Evolutionary conservation across 2,888 invertebrate species (phyloP).

Genomic region (Hemistola chrysoprasaria): DNA sequence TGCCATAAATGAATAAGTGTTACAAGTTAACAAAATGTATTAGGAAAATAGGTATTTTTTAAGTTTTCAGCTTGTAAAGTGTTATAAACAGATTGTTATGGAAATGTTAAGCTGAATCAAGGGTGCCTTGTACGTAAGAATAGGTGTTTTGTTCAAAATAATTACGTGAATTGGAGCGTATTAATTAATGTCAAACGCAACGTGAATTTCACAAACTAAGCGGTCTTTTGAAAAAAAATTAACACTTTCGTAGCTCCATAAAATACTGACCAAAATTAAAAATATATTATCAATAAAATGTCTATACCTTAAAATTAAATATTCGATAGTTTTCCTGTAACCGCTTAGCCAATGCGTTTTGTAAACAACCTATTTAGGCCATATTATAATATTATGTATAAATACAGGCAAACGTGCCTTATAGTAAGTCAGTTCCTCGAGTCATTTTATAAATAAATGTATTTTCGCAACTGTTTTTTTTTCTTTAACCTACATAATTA

Average conservation of each 20-base stretch:
- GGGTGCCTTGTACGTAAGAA: slow-evolving; percentile 54
- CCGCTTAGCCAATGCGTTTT: slow-evolving; percentile 9
- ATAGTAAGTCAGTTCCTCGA: slow-evolving; percentile 61
- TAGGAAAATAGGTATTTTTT: not conserved
- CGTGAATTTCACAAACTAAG: too few relatives aligned
- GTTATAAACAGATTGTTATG: not conserved
- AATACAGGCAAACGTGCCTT: slow-evolving; percentile 58
- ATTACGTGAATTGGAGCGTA: too few relatives aligned
- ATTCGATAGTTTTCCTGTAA: not conserved
- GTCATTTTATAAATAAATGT: slow-evolving; percentile 65
- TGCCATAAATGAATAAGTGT: slow-evolving; percentile 40
- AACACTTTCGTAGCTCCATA: too few relatives aligned
- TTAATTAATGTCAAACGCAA: too few relatives aligned
- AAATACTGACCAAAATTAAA: too few relatives aligned
- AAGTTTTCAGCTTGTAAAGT: slow-evolving; percentile 6
- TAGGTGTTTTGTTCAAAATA: slow-evolving; percentile 26
- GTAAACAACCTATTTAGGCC: slow-evolving; percentile 33
- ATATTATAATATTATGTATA: slow-evolving; percentile 30
- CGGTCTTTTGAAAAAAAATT: too few relatives aligned
- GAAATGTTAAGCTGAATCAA: slow-evolving; percentile 63
- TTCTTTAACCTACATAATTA: slow-evolving; percentile 22
- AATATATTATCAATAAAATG: too few relatives aligned
- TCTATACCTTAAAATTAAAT: slow-evolving; percentile 3
- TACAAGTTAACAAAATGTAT: slow-evolving; percentile 15
- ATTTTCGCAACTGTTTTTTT: slow-evolving; percentile 48